phyloP scores from a whole-genome alignment of 2,797 vertebrate genomes.

The Glyptemys insculpta region DNA sequence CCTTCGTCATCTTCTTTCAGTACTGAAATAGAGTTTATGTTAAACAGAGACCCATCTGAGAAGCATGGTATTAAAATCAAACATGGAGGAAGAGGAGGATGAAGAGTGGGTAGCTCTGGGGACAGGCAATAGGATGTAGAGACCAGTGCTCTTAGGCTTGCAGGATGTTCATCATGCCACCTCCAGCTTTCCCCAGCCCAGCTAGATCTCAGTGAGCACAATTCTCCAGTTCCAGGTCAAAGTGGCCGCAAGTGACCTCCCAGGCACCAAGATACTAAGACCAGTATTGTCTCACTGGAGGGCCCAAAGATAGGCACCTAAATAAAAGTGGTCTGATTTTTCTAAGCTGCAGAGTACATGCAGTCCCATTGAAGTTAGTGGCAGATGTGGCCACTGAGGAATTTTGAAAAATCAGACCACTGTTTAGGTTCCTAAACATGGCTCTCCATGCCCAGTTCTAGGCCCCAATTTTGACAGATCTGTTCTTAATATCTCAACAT shows the following conservation, averaged over 20 bases:
- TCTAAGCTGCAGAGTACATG: not conserved
- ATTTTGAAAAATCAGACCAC: not conserved
- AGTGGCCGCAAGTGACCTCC: not conserved
- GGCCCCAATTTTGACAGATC: not conserved
- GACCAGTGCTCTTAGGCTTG: not conserved
- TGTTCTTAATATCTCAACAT: not conserved
- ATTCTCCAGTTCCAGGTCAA: not conserved
- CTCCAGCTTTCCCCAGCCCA: not conserved
- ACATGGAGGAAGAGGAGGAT: not conserved
- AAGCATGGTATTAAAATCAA: not conserved
- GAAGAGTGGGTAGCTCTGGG: not conserved
- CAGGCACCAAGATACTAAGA: not conserved
- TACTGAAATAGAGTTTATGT: not conserved
- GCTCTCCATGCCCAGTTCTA: not conserved
- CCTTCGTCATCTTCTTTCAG: not conserved
- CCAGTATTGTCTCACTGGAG: not conserved
- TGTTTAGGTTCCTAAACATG: not conserved
- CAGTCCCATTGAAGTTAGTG: not conserved
- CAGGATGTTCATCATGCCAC: not conserved
- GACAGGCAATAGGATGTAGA: not conserved
- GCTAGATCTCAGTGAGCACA: not conserved
- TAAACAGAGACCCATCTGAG: not conserved
- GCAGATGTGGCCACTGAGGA: not conserved
- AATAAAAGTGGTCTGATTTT: not conserved
- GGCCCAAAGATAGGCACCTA: not conserved